These are phyloP conservation scores for Baccha elongata DNA, from an alignment of 2,888 invertebrate species.

Conservation along the genomic window DNA sequence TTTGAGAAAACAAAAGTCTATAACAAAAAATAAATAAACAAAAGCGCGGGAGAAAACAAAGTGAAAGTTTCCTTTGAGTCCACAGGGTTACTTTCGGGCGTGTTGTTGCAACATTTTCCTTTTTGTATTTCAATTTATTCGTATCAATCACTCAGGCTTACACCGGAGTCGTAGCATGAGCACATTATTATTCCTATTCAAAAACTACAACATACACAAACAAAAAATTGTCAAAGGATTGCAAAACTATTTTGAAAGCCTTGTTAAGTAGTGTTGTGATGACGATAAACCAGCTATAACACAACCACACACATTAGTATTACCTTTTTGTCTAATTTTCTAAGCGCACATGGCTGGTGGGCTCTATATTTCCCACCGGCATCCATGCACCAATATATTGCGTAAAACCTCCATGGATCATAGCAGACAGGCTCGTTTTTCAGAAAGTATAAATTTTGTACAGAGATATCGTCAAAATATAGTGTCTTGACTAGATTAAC, in stretches of 20 bases:
- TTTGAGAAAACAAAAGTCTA: constrained; percentile 39
- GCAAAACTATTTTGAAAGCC: constrained; percentile 65
- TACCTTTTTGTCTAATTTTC: constrained; percentile 62
- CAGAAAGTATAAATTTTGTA: constrained; percentile 42
- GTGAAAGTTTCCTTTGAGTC: constrained; percentile 68
- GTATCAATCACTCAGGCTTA: constrained; percentile 56
- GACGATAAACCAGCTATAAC: constrained; percentile 16
- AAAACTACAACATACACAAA: background rate
- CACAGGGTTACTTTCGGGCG: constrained; percentile 58
- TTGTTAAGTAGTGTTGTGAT: constrained; percentile 41
- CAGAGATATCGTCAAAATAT: background rate
- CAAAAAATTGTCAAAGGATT: constrained; percentile 66
- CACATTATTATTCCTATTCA: constrained; percentile 9
- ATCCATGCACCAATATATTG: constrained; percentile 30
- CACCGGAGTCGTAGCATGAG: constrained; percentile 15
- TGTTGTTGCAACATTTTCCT: constrained; percentile 58
- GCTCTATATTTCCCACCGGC: constrained; percentile 52
- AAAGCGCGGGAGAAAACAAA: constrained; percentile 65
- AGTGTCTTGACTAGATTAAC: constrained; percentile 25
- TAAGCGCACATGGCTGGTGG: constrained; percentile 56
- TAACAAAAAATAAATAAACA: constrained; percentile 47
- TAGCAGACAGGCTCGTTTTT: constrained; percentile 45
- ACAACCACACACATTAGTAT: constrained; percentile 32
- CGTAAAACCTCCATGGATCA: constrained; percentile 53
- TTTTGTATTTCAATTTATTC: constrained; percentile 6